These are phyloP conservation scores for Dendrocincla fuliginosa DNA, from an alignment of 2,797 vertebrate genomes.

Conservation along the genomic window DNA sequence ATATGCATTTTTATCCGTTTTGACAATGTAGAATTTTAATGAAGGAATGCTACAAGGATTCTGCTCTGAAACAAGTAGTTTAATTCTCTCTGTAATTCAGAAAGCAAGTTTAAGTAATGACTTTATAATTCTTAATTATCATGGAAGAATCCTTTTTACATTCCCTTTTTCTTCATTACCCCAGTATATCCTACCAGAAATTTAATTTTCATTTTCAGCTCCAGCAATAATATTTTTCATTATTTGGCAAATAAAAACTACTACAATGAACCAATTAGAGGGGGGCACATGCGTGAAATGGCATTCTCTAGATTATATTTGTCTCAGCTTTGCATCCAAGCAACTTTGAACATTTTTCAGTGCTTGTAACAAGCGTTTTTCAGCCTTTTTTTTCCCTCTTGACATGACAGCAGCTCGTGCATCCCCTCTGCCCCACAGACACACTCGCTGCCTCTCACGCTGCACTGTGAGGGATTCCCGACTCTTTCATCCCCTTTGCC, in stretches of 20 bases:
- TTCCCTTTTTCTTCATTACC: constrained; percentile 18
- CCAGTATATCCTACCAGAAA: constrained; percentile 52
- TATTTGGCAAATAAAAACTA: constrained; percentile 59
- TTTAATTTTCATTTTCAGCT: constrained; percentile 63
- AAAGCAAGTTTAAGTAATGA: constrained; percentile 59
- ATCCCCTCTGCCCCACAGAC: not conserved
- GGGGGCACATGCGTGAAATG: not conserved
- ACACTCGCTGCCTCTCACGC: rapidly evolving
- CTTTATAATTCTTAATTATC: constrained; percentile 68
- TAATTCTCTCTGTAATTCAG: constrained; percentile 49
- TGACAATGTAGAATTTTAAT: constrained; percentile 49
- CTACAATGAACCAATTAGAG: constrained; percentile 2
- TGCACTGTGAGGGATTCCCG: not conserved
- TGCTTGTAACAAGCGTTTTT: not conserved
- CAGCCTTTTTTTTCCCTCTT: not conserved
- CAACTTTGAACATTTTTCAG: not conserved
- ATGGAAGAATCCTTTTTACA: not conserved
- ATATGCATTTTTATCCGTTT: not conserved
- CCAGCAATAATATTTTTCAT: constrained; percentile 47
- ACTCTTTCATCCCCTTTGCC: not conserved
- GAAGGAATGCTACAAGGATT: constrained; percentile 51
- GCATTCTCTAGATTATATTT: not conserved
- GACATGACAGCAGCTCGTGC: rapidly evolving
- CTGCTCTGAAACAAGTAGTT: constrained; percentile 41
- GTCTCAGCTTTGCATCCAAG: not conserved